These are phyloP conservation scores for Eira barbara DNA, from an alignment of 2,113 vertebrate species.

Conservation along the genomic window DNA sequence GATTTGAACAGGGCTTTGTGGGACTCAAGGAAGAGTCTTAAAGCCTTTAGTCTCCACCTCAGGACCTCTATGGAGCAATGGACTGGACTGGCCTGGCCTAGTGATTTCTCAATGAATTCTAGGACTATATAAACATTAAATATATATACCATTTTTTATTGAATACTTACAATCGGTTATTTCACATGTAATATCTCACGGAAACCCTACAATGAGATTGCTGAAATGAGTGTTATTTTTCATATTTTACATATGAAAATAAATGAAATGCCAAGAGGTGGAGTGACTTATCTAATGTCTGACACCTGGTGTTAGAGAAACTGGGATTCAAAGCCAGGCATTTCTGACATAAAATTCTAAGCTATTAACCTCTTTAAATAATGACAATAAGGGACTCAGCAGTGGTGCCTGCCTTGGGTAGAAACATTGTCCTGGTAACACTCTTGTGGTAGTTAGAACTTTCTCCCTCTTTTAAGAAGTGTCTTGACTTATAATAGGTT, in stretches of 20 bases:
- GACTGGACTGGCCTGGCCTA: too few relatives aligned
- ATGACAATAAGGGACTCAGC: neutral
- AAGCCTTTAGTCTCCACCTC: neutral
- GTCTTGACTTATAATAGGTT: neutral
- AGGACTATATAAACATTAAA: neutral
- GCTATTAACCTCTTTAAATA: neutral
- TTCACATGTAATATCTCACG: neutral
- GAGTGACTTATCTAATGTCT: neutral
- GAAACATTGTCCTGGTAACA: neutral
- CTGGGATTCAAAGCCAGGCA: neutral
- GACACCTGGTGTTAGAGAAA: neutral
- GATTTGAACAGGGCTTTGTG: neutral
- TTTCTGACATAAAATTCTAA: neutral
- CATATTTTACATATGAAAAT: neutral
- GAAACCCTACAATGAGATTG: neutral
- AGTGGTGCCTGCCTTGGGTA: neutral
- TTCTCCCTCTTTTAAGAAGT: neutral
- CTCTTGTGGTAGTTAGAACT: fast-evolving
- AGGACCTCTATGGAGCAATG: neutral
- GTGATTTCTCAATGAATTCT: neutral
- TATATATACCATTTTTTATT: neutral
- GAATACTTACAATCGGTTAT: neutral
- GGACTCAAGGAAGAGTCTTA: neutral
- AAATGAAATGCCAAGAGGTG: neutral
- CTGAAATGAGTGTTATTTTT: neutral